Percentiles rank a stretch among this genome's conserved stretches.
Evolutionary conservation across 2,113 vertebrate genomes (phyloP).

Genomic region (Semicossyphus pulcher): DNA sequence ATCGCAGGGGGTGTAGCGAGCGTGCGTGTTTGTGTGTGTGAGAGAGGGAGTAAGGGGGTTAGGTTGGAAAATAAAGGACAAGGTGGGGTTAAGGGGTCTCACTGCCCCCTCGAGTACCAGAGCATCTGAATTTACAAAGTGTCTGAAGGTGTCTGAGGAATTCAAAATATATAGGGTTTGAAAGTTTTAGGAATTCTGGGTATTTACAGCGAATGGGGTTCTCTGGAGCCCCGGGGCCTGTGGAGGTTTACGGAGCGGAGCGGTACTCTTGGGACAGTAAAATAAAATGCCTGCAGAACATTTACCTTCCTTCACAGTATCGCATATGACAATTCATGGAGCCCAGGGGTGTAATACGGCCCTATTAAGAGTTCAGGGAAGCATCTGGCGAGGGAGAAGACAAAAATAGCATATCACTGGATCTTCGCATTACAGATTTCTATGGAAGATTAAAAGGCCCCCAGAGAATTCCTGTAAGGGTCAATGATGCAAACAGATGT

Average conservation of each 20-base stretch:
- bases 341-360: conserved; percentile 50
- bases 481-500: conserved; percentile 69
- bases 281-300: conserved; percentile 64
- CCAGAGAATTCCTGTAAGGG: conserved; percentile 38
- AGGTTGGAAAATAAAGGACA: conserved; percentile 21
- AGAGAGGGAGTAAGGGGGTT: not conserved
- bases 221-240: conserved; percentile 17
- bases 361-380: conserved; percentile 46
- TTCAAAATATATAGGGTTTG: conserved; percentile 60
- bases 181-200: conserved; percentile 61
- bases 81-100: conserved; percentile 39
- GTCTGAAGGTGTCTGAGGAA: conserved; percentile 47
- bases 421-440: conserved; percentile 53
- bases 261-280: conserved; percentile 38
- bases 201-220: conserved; percentile 52
- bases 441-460: conserved; percentile 58
- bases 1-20: conserved; percentile 75
- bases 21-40: conserved; percentile 13
- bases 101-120: conserved; percentile 43
- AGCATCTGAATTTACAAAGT: conserved; percentile 49
- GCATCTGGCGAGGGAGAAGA: conserved; percentile 68
- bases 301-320: conserved; percentile 56
- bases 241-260: conserved; percentile 37
- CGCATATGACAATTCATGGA: conserved; percentile 67
- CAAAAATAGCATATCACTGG: conserved; percentile 65